Percentiles rank a stretch among this genome's conserved stretches.
phyloP scores from a whole-genome alignment of 2,888 invertebrate genomes.

The Zygaena filipendulae region DNA sequence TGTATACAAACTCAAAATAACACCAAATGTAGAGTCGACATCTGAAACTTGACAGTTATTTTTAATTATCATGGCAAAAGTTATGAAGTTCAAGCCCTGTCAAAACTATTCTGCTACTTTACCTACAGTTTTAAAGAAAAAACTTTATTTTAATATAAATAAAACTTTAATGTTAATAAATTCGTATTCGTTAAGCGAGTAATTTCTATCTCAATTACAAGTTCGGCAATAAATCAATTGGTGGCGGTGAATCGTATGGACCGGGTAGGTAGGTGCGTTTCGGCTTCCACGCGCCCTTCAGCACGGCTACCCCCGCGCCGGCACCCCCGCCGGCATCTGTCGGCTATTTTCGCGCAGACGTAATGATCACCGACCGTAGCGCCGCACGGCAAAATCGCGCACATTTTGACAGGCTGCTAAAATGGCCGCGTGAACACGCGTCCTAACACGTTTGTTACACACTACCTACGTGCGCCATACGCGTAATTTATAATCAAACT shows the following conservation, averaged over 20 bases:
- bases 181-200: too few species aligned
- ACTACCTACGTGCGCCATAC: conserved; percentile 39
- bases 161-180: too few species aligned
- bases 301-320: conserved; percentile 18
- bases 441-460: conserved; percentile 46
- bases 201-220: conserved; percentile 57
- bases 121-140: too few species aligned
- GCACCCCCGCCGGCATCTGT: too few species aligned
- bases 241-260: conserved; percentile 34
- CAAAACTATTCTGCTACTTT: too few species aligned
- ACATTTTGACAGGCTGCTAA: conserved; percentile 57
- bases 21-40: too few species aligned
- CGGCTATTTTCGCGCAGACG: conserved; percentile 57
- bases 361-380: conserved; percentile 42
- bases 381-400: conserved; percentile 39
- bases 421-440: conserved; percentile 65
- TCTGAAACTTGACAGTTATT: too few species aligned
- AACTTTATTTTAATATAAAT: too few species aligned
- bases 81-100: too few species aligned
- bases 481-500: conserved; percentile 48
- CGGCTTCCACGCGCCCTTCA: conserved; percentile 20
- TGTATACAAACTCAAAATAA: too few species aligned
- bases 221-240: conserved; percentile 57
- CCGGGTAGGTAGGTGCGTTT: conserved; percentile 22
- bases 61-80: too few species aligned